Evolutionary conservation across 53 echinoderm and acorn worm species (phyloP), one percentile per base, ranked within the genome.

Genomic region (Crossaster papposus): DNA sequence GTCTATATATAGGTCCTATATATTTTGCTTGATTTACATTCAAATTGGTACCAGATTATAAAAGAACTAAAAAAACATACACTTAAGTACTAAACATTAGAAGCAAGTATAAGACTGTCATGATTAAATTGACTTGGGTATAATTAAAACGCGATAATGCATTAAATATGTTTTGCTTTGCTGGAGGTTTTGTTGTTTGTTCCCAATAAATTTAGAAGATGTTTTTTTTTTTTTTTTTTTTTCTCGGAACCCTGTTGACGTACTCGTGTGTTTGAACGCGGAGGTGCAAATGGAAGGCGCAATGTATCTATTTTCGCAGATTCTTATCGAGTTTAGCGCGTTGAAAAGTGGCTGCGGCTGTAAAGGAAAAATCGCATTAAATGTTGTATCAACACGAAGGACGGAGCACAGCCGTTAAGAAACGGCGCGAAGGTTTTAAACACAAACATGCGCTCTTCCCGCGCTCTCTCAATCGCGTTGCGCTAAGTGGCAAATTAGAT

Each of bases 401-500:
- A 72, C 51, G 28, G 54, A 52, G 52, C 30, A 15, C 29, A 72
- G 28, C 72, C 72, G 53, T 14, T 85, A 85, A 72, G 17, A 44
- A 73, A 85, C 72, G 53, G 52, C 44, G 85, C 85, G 51, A 83
- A 73, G 83, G 71, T 83, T 85, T 85, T 68, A 17, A 85, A 72
- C 53, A 83, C 84, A 83, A 70, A 85, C 83, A 72, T 30, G 30
- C 85, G 51, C 23, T 51, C 28, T 1, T 52, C 53, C 85, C 72
- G 53, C 31, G 78, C 8, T 14, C 72, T 85, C 85, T 85, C 72
- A 53, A 71, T 52, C 85, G 32, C 74, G 72, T 73, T 10, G 72
- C 51, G 72, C 85, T 85, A 85, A 85, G 85, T 85, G 85, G 53
- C 72, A 85, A 85, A 85, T 85, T 85, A 85, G 54, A 85, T 85